Conservation (phyloP, 2,797 vertebrate species). For the Pseudochirops corinnae region DNA sequence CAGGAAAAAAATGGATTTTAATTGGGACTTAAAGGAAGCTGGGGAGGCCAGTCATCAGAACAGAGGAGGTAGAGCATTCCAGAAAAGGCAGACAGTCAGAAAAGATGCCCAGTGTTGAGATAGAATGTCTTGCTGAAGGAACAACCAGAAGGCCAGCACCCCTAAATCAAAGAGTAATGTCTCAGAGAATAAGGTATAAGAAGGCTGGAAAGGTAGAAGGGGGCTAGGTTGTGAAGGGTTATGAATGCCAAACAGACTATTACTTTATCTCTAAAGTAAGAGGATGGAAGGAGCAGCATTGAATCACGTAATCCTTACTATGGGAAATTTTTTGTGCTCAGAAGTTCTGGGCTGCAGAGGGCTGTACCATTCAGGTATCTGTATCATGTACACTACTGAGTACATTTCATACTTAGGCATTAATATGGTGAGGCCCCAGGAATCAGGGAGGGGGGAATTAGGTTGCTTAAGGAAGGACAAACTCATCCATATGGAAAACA, state of each 20-base stretch:
- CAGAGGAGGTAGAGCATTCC: background rate
- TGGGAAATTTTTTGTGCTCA: background rate
- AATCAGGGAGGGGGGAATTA: background rate
- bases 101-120: background rate
- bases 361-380: background rate
- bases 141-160: background rate
- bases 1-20: background rate
- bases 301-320: background rate
- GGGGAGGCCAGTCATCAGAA: background rate
- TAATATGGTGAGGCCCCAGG: background rate
- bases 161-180: background rate
- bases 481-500: background rate
- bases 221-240: background rate
- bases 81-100: background rate
- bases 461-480: background rate
- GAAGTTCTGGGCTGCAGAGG: background rate
- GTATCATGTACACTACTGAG: background rate
- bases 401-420: background rate
- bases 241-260: background rate
- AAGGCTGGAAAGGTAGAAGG: background rate
- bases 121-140: background rate
- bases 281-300: background rate
- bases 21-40: background rate
- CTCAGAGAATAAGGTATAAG: background rate
- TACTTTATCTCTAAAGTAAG: background rate